Base-by-base conservation (phyloP, 2,888 invertebrate genomes). In the Melieria crassipennis region DNA sequence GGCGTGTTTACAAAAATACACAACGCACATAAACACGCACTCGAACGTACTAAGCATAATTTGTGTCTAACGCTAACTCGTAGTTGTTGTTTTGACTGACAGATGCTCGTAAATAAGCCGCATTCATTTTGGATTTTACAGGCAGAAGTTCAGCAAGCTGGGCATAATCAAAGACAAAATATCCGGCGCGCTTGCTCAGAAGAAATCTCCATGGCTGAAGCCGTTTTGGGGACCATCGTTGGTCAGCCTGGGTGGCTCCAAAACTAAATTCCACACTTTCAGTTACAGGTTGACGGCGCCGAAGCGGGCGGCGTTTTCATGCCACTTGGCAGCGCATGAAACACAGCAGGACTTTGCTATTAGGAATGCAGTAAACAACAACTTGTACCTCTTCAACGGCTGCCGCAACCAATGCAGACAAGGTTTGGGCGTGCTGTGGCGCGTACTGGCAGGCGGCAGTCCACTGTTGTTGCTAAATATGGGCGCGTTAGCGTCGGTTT, bases 381-480 rank as follows among this genome's bases (percentile, higher is more conserved):
- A 69, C 63, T 55, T 62, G 62, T 63, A 69, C n/a, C 61, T 69
- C n/a, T 69, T 62, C 47, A 69, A 69, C 48, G 69, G 69, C 7
- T 56, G 62, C 11, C 61, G 47, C n/a, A 69, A 62, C 16, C 62
- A 48, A 13, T 69, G 69, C 43, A 62, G 69, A 62, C 48, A 56
- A n/a, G 62, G 62, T 13, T 57, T 69, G 63, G 56, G 62, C 4
- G 11, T 62, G 69, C 55, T 62, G 47, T 13, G 56, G 69, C 69
- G 62, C 50, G 69, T 62, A 5, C 9, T 62, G 30, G 55, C 56
- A 55, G 56, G 46, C 2, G 69, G 47, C 1, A 67, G 67, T 9
- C 61, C 52, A 10, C 69, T 62, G 45, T 56, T 57, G 69, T 62
- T 62, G 0, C 55, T 69, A 2, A 69, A 62, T 55, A 47, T 63